phyloP scores from a whole-genome alignment of 64 coral and sea anemone species.

The Montipora foliosa region DNA sequence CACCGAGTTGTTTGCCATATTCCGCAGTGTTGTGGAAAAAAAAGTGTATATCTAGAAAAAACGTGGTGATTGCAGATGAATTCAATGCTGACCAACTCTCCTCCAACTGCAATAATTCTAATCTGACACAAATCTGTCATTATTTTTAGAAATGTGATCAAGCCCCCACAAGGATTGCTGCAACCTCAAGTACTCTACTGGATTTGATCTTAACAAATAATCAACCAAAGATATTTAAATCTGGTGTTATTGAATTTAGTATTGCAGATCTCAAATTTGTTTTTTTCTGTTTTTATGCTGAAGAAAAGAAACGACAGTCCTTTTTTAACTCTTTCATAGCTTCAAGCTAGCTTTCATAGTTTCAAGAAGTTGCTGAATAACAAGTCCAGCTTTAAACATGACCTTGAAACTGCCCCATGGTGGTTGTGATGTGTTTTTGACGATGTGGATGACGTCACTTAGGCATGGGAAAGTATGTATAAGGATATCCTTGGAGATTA shows the following conservation, averaged over 20 bases:
- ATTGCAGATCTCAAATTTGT: conserved; percentile 21
- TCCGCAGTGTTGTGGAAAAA: no score
- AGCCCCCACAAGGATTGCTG: background rate
- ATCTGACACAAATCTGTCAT: conserved; percentile 1
- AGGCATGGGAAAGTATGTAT: conserved; percentile 24
- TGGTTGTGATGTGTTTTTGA: conserved; percentile 1
- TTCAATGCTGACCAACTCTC: conserved; percentile 9
- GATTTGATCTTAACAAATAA: conserved; percentile 19
- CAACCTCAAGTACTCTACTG: conserved; percentile 1
- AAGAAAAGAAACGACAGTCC: background rate
- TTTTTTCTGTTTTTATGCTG: conserved; percentile 21
- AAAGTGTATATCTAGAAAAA: background rate
- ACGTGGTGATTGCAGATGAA: background rate
- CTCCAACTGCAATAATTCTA: conserved; percentile 1
- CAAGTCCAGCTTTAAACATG: background rate
- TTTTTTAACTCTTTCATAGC: background rate
- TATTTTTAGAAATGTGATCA: background rate
- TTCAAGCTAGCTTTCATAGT: no score
- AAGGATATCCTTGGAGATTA: conserved; percentile 23
- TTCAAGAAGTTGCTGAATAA: conserved; percentile 3
- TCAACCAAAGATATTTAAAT: background rate
- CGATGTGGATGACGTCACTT: background rate
- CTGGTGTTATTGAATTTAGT: conserved; percentile 9
- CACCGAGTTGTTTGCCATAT: no score
- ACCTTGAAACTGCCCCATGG: no score